phyloP scores from a whole-genome alignment of 2,113 vertebrate species.

The Amia ocellicauda region DNA sequence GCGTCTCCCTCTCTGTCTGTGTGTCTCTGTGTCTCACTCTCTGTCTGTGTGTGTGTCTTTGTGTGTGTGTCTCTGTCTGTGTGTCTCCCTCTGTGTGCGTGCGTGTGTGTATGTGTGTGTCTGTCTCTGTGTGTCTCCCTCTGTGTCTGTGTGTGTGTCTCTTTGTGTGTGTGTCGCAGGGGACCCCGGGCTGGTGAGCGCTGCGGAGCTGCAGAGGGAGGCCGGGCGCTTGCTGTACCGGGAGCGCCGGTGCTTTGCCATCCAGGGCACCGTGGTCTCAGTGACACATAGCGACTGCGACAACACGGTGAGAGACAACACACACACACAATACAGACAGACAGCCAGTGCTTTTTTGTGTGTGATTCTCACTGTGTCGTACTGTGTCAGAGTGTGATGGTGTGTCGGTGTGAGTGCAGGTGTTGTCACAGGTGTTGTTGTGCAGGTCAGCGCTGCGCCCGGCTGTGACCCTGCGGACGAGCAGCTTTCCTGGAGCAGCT shows the following conservation, averaged over 20 bases:
- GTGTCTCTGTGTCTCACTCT: too few relatives aligned
- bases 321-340: not conserved
- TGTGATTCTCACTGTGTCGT: not conserved
- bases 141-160: slow-evolving; percentile 6
- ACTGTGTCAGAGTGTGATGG: slow-evolving; percentile 19
- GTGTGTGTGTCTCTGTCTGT: not conserved
- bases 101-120: slow-evolving; percentile 7
- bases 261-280: slow-evolving; percentile 57
- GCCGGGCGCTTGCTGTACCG: slow-evolving; percentile 54
- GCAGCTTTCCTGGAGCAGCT: too few relatives aligned
- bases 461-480: too few relatives aligned
- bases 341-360: not conserved
- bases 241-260: slow-evolving; percentile 54
- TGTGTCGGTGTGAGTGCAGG: not conserved
- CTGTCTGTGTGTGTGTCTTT: not conserved
- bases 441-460: too few relatives aligned
- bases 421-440: not conserved
- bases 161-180: slow-evolving; percentile 43
- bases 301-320: slow-evolving; percentile 30
- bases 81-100: not conserved
- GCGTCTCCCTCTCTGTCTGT: not conserved
- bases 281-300: slow-evolving; percentile 46
- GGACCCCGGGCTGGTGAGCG: slow-evolving; percentile 46
- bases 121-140: not conserved
- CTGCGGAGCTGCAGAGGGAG: slow-evolving; percentile 56